A percentile compares a stretch with the other conserved stretches of the same genome.
Conservation (phyloP, 2,113 vertebrate genomes). For the Glareola pratincola region DNA sequence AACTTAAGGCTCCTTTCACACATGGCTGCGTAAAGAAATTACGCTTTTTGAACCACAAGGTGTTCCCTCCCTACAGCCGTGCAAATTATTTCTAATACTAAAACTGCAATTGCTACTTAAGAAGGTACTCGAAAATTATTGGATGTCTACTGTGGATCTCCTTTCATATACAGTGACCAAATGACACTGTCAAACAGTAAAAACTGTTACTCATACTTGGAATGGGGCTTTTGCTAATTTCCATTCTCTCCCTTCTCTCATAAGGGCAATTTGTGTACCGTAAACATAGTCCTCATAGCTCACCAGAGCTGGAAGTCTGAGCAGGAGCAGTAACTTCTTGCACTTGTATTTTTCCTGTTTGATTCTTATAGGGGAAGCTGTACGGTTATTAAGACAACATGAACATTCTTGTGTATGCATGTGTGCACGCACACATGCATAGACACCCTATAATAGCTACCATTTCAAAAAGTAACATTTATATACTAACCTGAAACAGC, state of each 20-base stretch:
- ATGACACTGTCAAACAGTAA: not conserved
- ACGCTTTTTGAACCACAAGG: not conserved
- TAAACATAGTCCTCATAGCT: not conserved
- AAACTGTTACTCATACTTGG: not conserved
- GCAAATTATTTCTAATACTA: not conserved
- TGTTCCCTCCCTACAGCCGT: not conserved
- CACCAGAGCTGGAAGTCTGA: not conserved
- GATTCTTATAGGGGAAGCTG: not conserved
- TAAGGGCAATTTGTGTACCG: not conserved
- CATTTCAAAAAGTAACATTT: not conserved
- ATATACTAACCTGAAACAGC: not conserved
- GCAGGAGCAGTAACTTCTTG: not conserved
- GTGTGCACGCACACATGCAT: accelerated
- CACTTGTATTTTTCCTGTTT: not conserved
- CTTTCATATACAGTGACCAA: not conserved
- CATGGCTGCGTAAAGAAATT: not conserved
- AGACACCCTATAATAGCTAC: not conserved
- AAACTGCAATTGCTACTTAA: not conserved
- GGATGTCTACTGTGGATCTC: not conserved
- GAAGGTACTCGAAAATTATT: not conserved
- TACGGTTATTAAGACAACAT: not conserved
- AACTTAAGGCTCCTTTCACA: not conserved
- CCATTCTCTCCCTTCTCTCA: not conserved
- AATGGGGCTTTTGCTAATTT: not conserved
- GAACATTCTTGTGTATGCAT: not conserved